Conservation (phyloP, 2,113 vertebrate genomes). For the Pterophyllum scalare region DNA sequence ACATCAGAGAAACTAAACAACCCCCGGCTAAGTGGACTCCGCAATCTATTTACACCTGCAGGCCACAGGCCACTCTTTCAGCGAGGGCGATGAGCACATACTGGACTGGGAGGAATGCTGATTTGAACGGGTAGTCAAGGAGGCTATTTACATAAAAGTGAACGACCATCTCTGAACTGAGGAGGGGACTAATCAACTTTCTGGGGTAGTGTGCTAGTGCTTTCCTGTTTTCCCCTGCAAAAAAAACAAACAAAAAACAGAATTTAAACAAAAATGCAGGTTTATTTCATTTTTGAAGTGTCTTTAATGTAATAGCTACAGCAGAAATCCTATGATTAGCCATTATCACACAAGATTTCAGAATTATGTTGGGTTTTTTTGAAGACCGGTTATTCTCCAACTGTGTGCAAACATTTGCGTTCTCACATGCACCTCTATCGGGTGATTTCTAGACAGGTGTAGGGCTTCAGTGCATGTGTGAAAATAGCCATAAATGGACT, state of each 20-base stretch:
- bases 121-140: neutral
- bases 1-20: neutral
- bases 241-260: neutral
- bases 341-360: too few species aligned
- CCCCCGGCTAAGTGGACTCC: neutral
- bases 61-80: neutral
- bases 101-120: neutral
- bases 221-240: neutral
- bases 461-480: neutral
- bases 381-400: too few species aligned
- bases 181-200: neutral
- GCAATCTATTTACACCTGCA: neutral
- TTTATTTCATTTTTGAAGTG: neutral
- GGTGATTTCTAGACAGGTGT: too few species aligned
- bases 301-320: neutral
- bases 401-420: too few species aligned
- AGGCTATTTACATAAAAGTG: neutral
- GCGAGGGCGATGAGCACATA: neutral
- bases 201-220: neutral
- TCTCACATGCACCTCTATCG: too few species aligned
- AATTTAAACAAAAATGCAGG: neutral
- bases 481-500: neutral
- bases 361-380: too few species aligned
- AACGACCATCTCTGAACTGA: neutral
- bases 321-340: too few species aligned